Evolutionary conservation across 1,140 invertebrate species (phyloP).

Genomic region (Nephila pilipes): DNA sequence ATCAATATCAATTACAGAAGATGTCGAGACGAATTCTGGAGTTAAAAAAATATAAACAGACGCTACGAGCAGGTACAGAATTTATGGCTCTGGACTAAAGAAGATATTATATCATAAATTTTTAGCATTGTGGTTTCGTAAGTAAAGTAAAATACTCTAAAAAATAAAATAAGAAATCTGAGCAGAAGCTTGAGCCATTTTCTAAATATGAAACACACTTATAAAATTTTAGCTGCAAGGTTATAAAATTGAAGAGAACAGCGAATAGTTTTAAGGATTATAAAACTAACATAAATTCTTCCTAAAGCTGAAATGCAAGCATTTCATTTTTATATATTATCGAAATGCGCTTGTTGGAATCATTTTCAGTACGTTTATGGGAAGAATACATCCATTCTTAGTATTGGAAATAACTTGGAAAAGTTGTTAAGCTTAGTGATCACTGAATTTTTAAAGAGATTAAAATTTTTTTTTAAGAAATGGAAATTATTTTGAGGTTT

Average conservation of each 20-base stretch:
- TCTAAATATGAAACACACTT: not conserved
- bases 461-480: no score
- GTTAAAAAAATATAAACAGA: slow-evolving; percentile 16
- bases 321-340: slow-evolving; percentile 3
- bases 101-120: slow-evolving; percentile 63
- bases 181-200: not conserved
- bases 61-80: slow-evolving; percentile 39
- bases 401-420: not conserved
- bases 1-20: slow-evolving; percentile 66
- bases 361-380: not conserved
- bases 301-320: not conserved
- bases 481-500: no score
- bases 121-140: slow-evolving; percentile 52
- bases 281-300: slow-evolving; percentile 48
- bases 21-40: not conserved
- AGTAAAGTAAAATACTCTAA: not conserved
- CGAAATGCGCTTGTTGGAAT: not conserved
- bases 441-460: not conserved
- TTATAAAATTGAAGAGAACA: not conserved
- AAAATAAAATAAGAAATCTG: not conserved
- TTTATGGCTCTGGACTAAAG: slow-evolving; percentile 43
- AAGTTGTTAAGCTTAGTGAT: not conserved
- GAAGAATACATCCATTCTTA: no score
- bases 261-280: slow-evolving; percentile 13
- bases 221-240: not conserved